Base-by-base conservation (phyloP, 1,140 invertebrate genomes). In the Dinothrombium tinctorium region DNA sequence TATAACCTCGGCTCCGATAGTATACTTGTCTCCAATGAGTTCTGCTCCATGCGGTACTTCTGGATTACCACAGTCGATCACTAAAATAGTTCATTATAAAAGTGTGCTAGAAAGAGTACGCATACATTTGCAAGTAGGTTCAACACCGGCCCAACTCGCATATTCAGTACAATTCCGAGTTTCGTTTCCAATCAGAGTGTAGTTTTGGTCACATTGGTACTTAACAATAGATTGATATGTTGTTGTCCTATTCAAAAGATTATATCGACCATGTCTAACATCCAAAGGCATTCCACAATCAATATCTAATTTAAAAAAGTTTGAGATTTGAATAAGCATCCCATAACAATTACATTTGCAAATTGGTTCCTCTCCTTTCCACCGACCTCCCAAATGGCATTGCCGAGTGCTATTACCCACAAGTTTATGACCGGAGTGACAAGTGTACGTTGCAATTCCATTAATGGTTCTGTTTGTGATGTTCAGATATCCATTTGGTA, bases 61-160 rank as follows among this genome's bases (percentile, higher is more conserved):
- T 0, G 82, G 82, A 46, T 81, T 74, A n/a, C 74, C 71, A 55
- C 83, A 90, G 1, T 73, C 72, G 29, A 86, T 82, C 45, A 86
- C n/a, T n/a, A n/a, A n/a, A n/a, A n/a, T n/a, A n/a, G n/a, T n/a
- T n/a, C n/a, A n/a, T n/a, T n/a, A n/a, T n/a, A n/a, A n/a, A n/a
- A n/a, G n/a, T n/a, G n/a, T n/a, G n/a, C n/a, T n/a, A n/a, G n/a
- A n/a, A n/a, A n/a, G n/a, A n/a, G n/a, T n/a, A n/a, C n/a, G n/a
- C n/a, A n/a, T n/a, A n/a, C n/a, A 12, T 50, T 50, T 40, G 43
- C 51, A 53, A 0, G 25, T 17, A 4, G 51, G 48, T 17, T 47
- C 44, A 23, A 25, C 67, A 5, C 73, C 74, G 38, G 68, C 72
- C 86, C 84, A 94, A 29, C 67, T 60, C 20, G 76, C 81, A 35